Base-by-base conservation (phyloP, 2,113 vertebrate species). In the Myiagra hebetior region DNA sequence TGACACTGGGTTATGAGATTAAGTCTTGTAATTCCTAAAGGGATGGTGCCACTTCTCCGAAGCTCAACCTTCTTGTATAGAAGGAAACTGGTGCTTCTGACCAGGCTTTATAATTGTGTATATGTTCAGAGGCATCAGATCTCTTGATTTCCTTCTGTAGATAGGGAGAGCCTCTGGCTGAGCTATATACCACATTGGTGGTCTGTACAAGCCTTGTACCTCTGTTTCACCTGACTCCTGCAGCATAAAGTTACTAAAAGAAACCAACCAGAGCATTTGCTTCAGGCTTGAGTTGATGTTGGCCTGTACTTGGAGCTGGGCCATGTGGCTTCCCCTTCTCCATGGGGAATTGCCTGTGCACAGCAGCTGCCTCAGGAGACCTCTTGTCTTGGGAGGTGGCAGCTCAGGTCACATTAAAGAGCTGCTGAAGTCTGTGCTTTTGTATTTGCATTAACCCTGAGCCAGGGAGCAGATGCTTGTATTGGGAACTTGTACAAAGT, bases 401-500 rank as follows among this genome's bases (percentile, higher is more conserved):
- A 70, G 83, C 44, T 89, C 52, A 62, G 87, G 67, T 93, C 86
- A 57, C 6, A 7, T 68, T 50, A 15, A 85, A 90, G 79, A 85
- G 73, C 69, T 57, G 70, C 55, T 69, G 90, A 83, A 76, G 94
- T 91, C 85, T 78, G 56, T 97, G 93, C 94, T 97, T 97, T 85
- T 95, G 55, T 97, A 92, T 69, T 95, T 95, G n/a, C 73, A 93
- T 94, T 78, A 84, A 91, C 89, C 64, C 87, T 93, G 53, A 96
- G 95, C 82, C 91, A 87, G 93, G 87, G 77, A 91, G 63, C 88
- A 96, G 91, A 93, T 26, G 91, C 96, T 95, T 97, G 67, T 95
- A 93, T 95, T 87, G 94, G 93, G 78, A 97, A 95, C 95, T 96
- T 98, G 97, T 98, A 98, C 92, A 98, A 98, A 98, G 82, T 95